phyloP scores from a whole-genome alignment of 2,888 invertebrate species.

The Drosophila histrio region DNA sequence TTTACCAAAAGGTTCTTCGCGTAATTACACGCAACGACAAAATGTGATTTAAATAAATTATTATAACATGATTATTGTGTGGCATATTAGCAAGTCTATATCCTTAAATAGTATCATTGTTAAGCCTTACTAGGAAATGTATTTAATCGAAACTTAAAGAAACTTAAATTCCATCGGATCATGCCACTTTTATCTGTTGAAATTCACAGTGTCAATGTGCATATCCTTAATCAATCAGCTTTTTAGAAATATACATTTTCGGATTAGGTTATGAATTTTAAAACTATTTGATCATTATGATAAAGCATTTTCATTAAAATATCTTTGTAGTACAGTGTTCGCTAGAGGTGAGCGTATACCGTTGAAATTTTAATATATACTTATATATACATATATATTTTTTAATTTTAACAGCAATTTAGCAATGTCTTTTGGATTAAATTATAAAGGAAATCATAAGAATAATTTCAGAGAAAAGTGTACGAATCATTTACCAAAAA shows the following conservation, averaged over 20 bases:
- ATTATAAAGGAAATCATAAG: slow-evolving; percentile 77
- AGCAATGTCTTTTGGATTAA: slow-evolving; percentile 77
- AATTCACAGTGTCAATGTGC: no score
- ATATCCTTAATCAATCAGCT: no score
- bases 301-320: no score
- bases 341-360: background rate
- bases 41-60: background rate
- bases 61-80: background rate
- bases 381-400: slow-evolving; percentile 16
- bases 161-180: no score
- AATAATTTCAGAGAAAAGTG: slow-evolving; percentile 57
- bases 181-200: no score
- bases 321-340: slow-evolving; percentile 33
- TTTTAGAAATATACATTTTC: no score
- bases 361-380: background rate
- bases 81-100: background rate
- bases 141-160: no score
- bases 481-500: slow-evolving; percentile 77
- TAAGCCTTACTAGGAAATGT: background rate
- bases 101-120: background rate
- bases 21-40: slow-evolving; percentile 55
- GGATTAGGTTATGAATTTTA: no score
- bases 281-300: no score
- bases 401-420: slow-evolving; percentile 73
- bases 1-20: slow-evolving; percentile 27